Evolutionary conservation across 2,888 invertebrate species (phyloP).

Genomic region (Sphinx pinastri): DNA sequence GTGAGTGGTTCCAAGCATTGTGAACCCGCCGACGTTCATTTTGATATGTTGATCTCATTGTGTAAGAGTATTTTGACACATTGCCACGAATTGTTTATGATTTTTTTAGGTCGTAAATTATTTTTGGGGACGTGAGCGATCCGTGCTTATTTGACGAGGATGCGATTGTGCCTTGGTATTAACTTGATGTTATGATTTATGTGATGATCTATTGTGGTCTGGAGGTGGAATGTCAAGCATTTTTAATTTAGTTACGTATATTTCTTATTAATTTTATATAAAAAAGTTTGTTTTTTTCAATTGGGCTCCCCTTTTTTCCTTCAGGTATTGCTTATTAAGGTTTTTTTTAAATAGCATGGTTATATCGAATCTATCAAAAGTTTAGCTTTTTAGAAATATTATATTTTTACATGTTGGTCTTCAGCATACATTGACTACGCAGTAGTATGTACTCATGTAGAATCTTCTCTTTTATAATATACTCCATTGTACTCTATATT

Average conservation of each 20-base stretch:
- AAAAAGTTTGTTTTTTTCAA: background rate
- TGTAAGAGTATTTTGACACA: conserved; percentile 80
- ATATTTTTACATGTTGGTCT: too few species aligned
- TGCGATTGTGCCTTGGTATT: conserved; percentile 65
- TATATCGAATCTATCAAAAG: too few species aligned
- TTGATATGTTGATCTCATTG: conserved; percentile 64
- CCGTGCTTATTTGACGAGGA: conserved; percentile 67
- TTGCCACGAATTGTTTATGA: conserved; percentile 72
- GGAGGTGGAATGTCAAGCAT: conserved; percentile 1
- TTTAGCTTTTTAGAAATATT: too few species aligned
- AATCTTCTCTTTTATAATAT: too few species aligned
- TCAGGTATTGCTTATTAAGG: too few species aligned
- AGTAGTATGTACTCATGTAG: too few species aligned
- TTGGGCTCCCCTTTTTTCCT: background rate
- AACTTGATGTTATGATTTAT: conserved; percentile 73
- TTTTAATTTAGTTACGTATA: conserved; percentile 20
- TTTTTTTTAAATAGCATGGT: too few species aligned
- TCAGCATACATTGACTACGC: too few species aligned
- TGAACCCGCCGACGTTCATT: conserved; percentile 54
- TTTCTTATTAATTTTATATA: conserved; percentile 8
- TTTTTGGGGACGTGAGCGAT: conserved; percentile 50
- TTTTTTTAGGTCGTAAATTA: conserved; percentile 74
- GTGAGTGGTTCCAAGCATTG: conserved; percentile 62
- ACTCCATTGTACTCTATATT: too few species aligned
- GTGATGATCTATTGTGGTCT: conserved; percentile 46